phyloP scores from a whole-genome alignment of 1,140 invertebrate species.

The Polyergus mexicanus region DNA sequence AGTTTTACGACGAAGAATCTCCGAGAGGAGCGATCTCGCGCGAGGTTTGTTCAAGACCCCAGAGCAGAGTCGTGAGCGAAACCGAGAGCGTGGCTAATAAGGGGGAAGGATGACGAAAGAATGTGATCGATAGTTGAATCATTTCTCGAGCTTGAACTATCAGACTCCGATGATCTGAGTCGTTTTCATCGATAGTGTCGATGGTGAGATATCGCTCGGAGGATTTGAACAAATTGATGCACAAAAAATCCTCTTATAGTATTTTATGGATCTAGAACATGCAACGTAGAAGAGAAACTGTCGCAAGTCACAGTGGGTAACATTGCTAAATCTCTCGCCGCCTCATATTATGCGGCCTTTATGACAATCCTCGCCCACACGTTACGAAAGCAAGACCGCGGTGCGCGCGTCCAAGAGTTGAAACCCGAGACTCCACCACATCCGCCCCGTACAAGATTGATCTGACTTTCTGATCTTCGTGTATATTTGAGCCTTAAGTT shows the following conservation, averaged over 20 bases:
- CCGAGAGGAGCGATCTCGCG: conserved; percentile 36
- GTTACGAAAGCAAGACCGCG: conserved; percentile 58
- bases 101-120: conserved; percentile 33
- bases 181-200: conserved; percentile 33
- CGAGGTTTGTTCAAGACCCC: conserved; percentile 36
- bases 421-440: conserved; percentile 44
- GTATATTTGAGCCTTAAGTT: background rate
- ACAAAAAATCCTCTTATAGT: background rate
- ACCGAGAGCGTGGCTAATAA: conserved; percentile 45
- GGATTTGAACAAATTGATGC: conserved; percentile 9
- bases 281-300: background rate
- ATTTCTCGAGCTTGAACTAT: background rate
- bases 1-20: conserved; percentile 39
- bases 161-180: conserved; percentile 21
- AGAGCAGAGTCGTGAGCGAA: conserved; percentile 23
- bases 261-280: too few species aligned
- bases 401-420: conserved; percentile 46
- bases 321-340: conserved; percentile 53
- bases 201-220: conserved; percentile 15
- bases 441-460: conserved; percentile 16
- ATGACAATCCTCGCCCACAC: conserved; percentile 59
- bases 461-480: conserved; percentile 56
- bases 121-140: conserved; percentile 48
- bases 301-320: conserved; percentile 6
- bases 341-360: conserved; percentile 55